These are phyloP conservation scores for Vulpes ferrilata DNA, from an alignment of 2,113 vertebrate species.

Conservation along the genomic window DNA sequence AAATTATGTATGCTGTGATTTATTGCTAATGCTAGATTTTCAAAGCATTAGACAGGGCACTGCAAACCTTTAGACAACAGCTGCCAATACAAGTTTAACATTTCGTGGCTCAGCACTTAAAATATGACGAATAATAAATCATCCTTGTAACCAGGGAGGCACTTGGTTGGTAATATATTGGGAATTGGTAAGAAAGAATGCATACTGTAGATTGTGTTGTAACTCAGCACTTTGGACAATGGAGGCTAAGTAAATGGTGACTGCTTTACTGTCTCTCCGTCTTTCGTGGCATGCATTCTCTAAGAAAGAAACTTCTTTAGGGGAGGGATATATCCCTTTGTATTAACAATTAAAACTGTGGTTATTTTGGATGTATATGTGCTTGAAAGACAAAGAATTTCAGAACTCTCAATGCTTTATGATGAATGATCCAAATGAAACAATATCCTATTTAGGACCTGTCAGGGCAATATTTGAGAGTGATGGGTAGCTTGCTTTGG, in stretches of 20 bases:
- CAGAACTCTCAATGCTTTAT: neutral
- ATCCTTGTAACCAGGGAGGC: slow-evolving; percentile 9
- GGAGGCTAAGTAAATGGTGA: neutral
- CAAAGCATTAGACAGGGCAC: slow-evolving; percentile 22
- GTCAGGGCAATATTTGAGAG: slow-evolving; percentile 40
- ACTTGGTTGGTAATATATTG: neutral
- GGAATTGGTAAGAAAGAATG: neutral
- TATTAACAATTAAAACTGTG: neutral
- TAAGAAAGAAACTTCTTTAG: slow-evolving; percentile 14
- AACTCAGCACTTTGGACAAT: slow-evolving; percentile 3
- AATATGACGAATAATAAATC: slow-evolving; percentile 31
- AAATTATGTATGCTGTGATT: slow-evolving; percentile 63
- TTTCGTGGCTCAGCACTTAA: slow-evolving; percentile 32
- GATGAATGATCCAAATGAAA: neutral
- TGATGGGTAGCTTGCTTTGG: neutral
- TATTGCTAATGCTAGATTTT: slow-evolving; percentile 38
- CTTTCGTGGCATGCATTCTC: neutral
- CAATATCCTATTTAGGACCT: neutral
- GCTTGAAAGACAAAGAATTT: slow-evolving; percentile 39
- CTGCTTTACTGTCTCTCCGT: neutral
- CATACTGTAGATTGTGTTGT: neutral
- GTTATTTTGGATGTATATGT: neutral
- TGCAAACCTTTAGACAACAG: slow-evolving; percentile 22
- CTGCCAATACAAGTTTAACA: slow-evolving; percentile 56
- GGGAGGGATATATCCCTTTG: neutral